A percentile compares a stretch with the other conserved stretches of the same genome.
These are phyloP conservation scores for Asbolus verrucosus DNA, from an alignment of 1,140 invertebrate genomes.

Conservation along the genomic window DNA sequence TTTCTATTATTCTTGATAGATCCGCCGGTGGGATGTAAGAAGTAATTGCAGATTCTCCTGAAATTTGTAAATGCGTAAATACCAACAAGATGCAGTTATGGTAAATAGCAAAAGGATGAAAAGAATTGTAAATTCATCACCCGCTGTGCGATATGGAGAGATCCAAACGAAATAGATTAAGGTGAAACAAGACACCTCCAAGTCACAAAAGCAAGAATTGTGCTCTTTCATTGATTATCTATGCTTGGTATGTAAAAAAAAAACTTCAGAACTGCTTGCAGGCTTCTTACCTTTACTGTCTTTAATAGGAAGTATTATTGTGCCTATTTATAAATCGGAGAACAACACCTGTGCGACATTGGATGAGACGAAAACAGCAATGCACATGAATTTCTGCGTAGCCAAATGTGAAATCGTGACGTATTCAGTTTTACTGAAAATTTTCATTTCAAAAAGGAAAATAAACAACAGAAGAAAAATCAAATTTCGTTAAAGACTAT, in stretches of 20 bases:
- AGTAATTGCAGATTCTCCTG: constrained; percentile 17
- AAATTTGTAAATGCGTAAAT: constrained; percentile 34
- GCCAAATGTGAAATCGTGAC: too few species aligned
- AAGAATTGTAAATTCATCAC: constrained; percentile 39
- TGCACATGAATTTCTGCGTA: constrained; percentile 45
- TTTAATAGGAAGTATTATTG: constrained; percentile 54
- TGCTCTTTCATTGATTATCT: constrained; percentile 47
- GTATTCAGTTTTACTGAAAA: too few species aligned
- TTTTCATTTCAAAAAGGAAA: too few species aligned
- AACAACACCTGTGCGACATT: constrained; percentile 51
- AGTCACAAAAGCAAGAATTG: constrained; percentile 41
- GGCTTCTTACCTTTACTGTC: constrained; percentile 53
- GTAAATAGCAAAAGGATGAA: constrained; percentile 13
- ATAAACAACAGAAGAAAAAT: too few species aligned
- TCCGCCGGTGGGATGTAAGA: too few species aligned
- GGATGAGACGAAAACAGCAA: constrained; percentile 40
- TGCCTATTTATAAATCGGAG: constrained; percentile 51
- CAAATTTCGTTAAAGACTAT: constrained; percentile 4
- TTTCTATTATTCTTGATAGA: too few species aligned
- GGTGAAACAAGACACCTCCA: constrained; percentile 43
- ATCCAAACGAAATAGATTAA: constrained; percentile 38
- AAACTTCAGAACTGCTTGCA: constrained; percentile 49
- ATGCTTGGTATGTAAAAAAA: constrained; percentile 54
- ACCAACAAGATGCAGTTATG: constrained; percentile 2
- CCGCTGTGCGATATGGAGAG: constrained; percentile 31